These are phyloP conservation scores for Lepidocyrtinus sp. DNA, from an alignment of 2,888 invertebrate genomes.

Conservation along the genomic window DNA sequence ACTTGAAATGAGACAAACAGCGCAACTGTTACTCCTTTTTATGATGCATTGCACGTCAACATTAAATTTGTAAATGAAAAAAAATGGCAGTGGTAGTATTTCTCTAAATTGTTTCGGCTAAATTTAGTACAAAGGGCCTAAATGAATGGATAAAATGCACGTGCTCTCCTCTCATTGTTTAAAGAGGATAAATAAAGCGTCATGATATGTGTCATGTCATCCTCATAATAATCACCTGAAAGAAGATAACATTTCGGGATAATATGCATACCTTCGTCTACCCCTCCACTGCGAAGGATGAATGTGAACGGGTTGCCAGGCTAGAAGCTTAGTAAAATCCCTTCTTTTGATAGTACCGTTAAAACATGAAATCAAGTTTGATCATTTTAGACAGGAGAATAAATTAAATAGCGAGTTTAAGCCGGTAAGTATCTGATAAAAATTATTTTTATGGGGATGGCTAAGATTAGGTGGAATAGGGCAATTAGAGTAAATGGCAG, in stretches of 20 bases:
- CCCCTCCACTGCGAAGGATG: too few species aligned
- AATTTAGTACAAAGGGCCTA: neutral
- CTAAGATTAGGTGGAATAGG: neutral
- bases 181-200: neutral
- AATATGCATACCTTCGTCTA: constrained; percentile 23
- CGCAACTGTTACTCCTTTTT: neutral
- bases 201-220: constrained; percentile 36
- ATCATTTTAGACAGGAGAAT: too few species aligned
- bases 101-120: neutral
- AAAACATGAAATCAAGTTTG: too few species aligned
- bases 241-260: neutral
- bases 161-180: neutral
- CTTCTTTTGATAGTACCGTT: too few species aligned
- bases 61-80: neutral
- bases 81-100: too few species aligned
- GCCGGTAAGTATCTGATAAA: neutral
- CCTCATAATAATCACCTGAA: neutral
- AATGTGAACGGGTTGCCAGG: constrained; percentile 26
- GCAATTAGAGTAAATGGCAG: neutral
- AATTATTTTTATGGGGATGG: neutral
- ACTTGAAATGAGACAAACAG: too few species aligned
- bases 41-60: neutral
- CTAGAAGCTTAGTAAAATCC: too few species aligned
- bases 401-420: too few species aligned
- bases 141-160: neutral